Conservation (phyloP, 2,888 invertebrate genomes). For the Neoscelio sp. region DNA sequence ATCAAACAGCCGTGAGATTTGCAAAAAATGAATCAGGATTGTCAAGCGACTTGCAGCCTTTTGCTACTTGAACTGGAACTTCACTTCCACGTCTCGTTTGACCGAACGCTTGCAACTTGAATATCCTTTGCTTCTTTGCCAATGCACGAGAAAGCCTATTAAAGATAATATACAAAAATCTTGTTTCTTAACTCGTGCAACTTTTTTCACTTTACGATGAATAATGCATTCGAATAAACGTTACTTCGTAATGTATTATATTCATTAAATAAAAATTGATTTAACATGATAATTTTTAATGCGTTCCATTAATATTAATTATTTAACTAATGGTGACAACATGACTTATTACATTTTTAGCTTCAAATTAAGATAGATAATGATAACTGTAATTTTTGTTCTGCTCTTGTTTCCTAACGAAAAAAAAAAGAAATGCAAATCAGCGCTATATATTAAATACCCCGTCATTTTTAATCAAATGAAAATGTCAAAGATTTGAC, state of each 20-base stretch:
- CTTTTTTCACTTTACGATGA: neutral
- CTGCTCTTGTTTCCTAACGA: no score
- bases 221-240: neutral
- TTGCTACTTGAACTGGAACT: conserved; percentile 47
- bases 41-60: conserved; percentile 16
- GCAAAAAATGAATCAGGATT: conserved; percentile 16
- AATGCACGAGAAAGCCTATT: conserved; percentile 10
- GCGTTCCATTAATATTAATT: no score
- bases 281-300: no score
- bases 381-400: no score
- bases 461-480: conserved; percentile 31
- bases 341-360: conserved; percentile 9
- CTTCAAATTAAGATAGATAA: no score
- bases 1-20: conserved; percentile 34
- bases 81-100: conserved; percentile 44
- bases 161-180: conserved; percentile 21
- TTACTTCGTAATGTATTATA: no score
- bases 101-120: conserved; percentile 23
- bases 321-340: conserved; percentile 11
- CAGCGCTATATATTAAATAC: conserved; percentile 32
- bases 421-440: conserved; percentile 41
- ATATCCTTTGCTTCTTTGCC: conserved; percentile 21
- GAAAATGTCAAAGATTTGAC: conserved; percentile 37
- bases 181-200: conserved; percentile 1
- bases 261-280: no score